Evolutionary conservation across 1,140 invertebrate species (phyloP).

Genomic region (Monomorium pharaonis): DNA sequence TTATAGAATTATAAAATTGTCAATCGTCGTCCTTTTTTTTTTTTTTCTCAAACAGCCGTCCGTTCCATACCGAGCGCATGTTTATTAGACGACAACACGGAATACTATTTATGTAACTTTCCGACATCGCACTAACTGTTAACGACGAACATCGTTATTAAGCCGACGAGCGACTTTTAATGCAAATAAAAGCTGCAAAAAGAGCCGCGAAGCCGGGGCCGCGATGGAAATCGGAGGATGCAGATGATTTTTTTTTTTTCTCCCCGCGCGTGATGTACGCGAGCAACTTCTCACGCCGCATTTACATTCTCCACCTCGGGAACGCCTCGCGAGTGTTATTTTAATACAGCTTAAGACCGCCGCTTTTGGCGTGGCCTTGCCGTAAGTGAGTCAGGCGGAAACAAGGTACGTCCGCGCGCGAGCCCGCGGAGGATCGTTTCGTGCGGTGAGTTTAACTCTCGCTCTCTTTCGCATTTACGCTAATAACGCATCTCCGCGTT

Average conservation of each 20-base stretch:
- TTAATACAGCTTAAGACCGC: constrained; percentile 67
- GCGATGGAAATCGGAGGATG: constrained; percentile 17
- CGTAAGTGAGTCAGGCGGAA: constrained; percentile 72
- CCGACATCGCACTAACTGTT: not conserved
- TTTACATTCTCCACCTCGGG: constrained; percentile 40
- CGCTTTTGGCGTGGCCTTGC: constrained; percentile 71
- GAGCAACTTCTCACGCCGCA: constrained; percentile 30
- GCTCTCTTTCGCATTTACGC: constrained; percentile 31
- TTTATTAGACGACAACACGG: constrained; percentile 15
- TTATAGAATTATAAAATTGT: not conserved
- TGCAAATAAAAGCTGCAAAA: not conserved
- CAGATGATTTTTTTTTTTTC: constrained; percentile 34
- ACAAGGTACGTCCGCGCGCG: constrained; percentile 55
- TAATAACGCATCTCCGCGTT: not conserved
- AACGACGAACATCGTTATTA: constrained; percentile 13
- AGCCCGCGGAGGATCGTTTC: constrained; percentile 62
- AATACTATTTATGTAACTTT: constrained; percentile 15
- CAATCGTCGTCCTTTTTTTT: not conserved
- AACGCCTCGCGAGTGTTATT: constrained; percentile 58
- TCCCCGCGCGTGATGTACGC: not conserved
- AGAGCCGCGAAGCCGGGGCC: not conserved
- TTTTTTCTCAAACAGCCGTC: not conserved
- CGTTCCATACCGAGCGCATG: not conserved
- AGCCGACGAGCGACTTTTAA: not conserved
- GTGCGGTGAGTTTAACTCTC: constrained; percentile 50